Base-by-base conservation (phyloP, 2,797 vertebrate species). In the Decapterus maruadsi region DNA sequence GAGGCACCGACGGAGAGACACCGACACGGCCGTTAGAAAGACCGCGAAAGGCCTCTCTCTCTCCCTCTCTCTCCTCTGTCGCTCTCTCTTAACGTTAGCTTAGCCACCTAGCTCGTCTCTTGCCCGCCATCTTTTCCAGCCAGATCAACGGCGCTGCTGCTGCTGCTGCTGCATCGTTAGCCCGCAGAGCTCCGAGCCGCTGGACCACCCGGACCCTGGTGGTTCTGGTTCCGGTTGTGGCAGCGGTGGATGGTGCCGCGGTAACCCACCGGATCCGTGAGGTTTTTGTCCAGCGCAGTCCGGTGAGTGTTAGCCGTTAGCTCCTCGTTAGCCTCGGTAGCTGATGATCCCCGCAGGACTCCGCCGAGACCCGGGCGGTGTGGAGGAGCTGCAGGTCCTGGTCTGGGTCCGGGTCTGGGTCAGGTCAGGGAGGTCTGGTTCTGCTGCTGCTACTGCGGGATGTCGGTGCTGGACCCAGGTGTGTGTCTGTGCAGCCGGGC, bases 81-180 rank as follows among this genome's bases (percentile, higher is more conserved):
- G 26, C 26, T 26, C 26, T 26, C 26, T 26, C 26, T 26, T 26
- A 26, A 26, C 26, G 26, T 26, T 26, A 26, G 26, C 26, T 26
- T 69, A 62, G 56, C 62, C 17, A 50, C 62, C 71, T 86, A 90
- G 87, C 81, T 85, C 26, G 4, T 80, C 70, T 77, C 87, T 90
- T 93, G 90, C 91, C 93, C 92, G 93, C 93, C 93, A 94, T 94
- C 93, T 94, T 93, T 93, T 88, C 85, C 87, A 89, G 87, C 81
- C 16, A 84, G 81, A 84, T 84, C 83, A 84, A 85, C 68, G 85
- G 76, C 26, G 1, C 26, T 26, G 26, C 26, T 26, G 26, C 26
- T 26, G 26, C 26, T 26, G 26, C 26, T 26, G 80, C 65, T 76
- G 87, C 89, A 78, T 69, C 42, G 61, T 48, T 26, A 26, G 60